A percentile compares a stretch with the other conserved stretches of the same genome.
Conservation (phyloP, 2,888 invertebrate genomes). For the Leptogaster cylindrica region DNA sequence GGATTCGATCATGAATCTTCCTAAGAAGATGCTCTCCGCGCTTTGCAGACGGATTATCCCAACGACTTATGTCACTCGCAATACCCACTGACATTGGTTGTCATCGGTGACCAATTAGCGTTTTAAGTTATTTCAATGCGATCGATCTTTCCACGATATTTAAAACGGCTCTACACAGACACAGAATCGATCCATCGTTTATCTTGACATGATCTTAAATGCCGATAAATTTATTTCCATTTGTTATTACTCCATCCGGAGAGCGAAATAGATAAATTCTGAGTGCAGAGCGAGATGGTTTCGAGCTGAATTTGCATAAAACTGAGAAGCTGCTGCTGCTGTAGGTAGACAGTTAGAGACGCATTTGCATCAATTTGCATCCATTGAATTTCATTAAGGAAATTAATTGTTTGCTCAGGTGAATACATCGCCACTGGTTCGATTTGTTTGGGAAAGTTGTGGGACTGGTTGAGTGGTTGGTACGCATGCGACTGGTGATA, state of each 20-base stretch:
- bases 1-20: conserved; percentile 9
- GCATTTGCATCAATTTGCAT: conserved; percentile 43
- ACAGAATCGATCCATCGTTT: conserved; percentile 53
- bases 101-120: conserved; percentile 45
- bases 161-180: not conserved
- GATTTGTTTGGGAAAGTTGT: too few species aligned
- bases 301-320: conserved; percentile 30
- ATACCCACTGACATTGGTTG: conserved; percentile 41
- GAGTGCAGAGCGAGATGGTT: conserved; percentile 1
- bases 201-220: conserved; percentile 55
- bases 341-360: conserved; percentile 36
- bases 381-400: conserved; percentile 42
- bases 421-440: conserved; percentile 25
- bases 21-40: conserved; percentile 31
- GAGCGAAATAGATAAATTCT: conserved; percentile 29
- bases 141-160: conserved; percentile 27
- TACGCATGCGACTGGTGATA: too few species aligned
- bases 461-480: too few species aligned
- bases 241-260: conserved; percentile 34
- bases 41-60: conserved; percentile 32
- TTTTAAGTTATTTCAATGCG: conserved; percentile 44
- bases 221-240: conserved; percentile 51
- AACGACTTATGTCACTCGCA: conserved; percentile 41
- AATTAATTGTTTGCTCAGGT: conserved; percentile 41
- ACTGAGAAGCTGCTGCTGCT: conserved; percentile 15